phyloP scores from a whole-genome alignment of 1,140 invertebrate genomes.

The Trinorchestia longiramus region DNA sequence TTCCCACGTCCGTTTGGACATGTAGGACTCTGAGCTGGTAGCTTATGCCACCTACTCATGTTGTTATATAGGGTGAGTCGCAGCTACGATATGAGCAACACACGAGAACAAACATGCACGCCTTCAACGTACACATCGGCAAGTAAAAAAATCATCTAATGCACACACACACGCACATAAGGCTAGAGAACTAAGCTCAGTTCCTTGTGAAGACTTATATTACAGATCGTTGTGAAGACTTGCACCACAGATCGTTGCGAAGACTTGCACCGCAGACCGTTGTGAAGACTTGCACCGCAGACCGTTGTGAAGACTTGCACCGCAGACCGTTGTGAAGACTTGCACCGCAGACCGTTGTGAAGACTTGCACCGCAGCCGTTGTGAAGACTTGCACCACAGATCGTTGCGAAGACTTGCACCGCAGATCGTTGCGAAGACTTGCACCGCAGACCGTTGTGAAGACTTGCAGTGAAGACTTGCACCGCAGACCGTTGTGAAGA shows the following conservation, averaged over 20 bases:
- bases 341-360: neutral
- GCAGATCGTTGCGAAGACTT: neutral
- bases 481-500: neutral
- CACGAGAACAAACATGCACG: slow-evolving; percentile 46
- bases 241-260: too few relatives aligned
- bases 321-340: neutral
- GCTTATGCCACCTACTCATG: slow-evolving; percentile 36
- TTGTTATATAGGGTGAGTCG: slow-evolving; percentile 41
- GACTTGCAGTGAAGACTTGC: neutral
- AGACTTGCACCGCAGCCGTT: too few relatives aligned
- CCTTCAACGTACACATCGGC: slow-evolving; percentile 29
- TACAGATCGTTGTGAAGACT: neutral
- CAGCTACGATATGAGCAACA: slow-evolving; percentile 35
- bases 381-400: slow-evolving; percentile 4
- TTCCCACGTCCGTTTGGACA: neutral
- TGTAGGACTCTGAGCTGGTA: slow-evolving; percentile 2
- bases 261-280: too few relatives aligned
- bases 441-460: neutral
- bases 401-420: neutral
- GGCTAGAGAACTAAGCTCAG: neutral
- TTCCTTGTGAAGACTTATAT: neutral
- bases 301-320: neutral
- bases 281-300: neutral
- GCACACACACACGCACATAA: slow-evolving; percentile 23
- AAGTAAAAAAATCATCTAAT: neutral